Evolutionary conservation across 2,888 invertebrate genomes (phyloP).

Genomic region (Ectemnius lituratus): DNA sequence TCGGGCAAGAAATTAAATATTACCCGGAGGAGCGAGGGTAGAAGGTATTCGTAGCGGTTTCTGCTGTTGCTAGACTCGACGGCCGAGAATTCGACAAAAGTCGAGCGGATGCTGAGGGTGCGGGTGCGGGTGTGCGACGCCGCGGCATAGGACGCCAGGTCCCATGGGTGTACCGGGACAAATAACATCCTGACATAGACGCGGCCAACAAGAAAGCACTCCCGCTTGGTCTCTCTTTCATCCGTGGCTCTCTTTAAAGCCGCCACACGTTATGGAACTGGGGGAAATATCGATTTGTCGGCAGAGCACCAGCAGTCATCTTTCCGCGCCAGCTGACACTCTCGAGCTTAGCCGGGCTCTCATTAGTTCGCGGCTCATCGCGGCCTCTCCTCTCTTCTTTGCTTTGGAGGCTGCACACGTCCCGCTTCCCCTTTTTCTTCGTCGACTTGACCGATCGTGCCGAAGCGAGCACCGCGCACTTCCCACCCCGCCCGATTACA

Average conservation of each 20-base stretch:
- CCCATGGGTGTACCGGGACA: slow-evolving; percentile 63
- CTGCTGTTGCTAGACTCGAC: slow-evolving; percentile 20
- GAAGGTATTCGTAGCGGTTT: slow-evolving; percentile 23
- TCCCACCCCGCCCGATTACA: not conserved
- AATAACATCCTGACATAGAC: slow-evolving; percentile 65
- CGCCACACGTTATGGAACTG: slow-evolving; percentile 33
- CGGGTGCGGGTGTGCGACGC: slow-evolving; percentile 23
- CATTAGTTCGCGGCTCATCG: too few relatives aligned
- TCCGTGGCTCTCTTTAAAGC: slow-evolving; percentile 14
- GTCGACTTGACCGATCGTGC: too few relatives aligned
- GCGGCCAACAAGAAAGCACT: slow-evolving; percentile 62
- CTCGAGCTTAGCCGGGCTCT: too few relatives aligned
- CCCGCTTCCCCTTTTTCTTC: too few relatives aligned
- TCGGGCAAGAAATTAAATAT: slow-evolving; percentile 75
- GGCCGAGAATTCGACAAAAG: slow-evolving; percentile 55
- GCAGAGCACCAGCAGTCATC: not conserved
- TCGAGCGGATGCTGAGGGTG: slow-evolving; percentile 37
- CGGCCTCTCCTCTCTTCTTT: too few relatives aligned
- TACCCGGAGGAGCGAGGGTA: slow-evolving; percentile 61
- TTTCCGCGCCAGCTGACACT: slow-evolving; percentile 3
- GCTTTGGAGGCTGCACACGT: too few relatives aligned
- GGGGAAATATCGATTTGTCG: slow-evolving; percentile 37
- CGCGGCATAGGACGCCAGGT: slow-evolving; percentile 45
- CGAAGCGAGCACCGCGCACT: not conserved
- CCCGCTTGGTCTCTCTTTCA: slow-evolving; percentile 13